Base-by-base conservation (phyloP, 2,113 vertebrate genomes). In the Agapornis roseicollis region DNA sequence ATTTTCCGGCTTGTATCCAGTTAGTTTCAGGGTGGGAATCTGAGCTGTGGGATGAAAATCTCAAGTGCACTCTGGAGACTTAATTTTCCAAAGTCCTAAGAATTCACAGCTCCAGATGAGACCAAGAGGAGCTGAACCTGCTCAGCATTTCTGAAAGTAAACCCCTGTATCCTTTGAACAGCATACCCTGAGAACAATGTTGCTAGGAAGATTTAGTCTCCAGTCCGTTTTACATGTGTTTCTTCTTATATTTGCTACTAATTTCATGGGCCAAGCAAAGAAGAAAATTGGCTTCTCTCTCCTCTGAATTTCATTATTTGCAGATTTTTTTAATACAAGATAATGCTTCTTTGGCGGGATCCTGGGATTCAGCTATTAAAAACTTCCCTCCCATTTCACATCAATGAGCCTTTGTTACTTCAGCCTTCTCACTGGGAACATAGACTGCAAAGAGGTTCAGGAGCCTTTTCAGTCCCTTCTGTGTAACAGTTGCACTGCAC, bases 311-410 rank as follows among this genome's bases (percentile, higher is more conserved):
- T 95, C 94, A 97, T 97, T 96, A 97, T 96, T 97, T 95, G 80
- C 94, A 96, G 95, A 95, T 96, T 96, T 97, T 96, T 97, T 93
- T 16, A 96, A 96, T 93, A 86, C 85, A 95, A 93, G 91, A 97
- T 96, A 96, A 97, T 96, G 79, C 93, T 92, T 33, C 82, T 91
- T 93, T 96, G 93, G 94, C 94, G 89, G 85, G 83, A 90, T 96
- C 85, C 88, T 94, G 89, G 80, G 90, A 97, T 88, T 92, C 93
- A 50, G 95, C 94, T 94, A 94, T 96, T 95, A 97, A 97, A 96
- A 92, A 93, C 90, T 96, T 96, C 95, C 94, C 93, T 94, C 76
- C 78, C 77, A 89, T 91, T 89, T 94, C 94, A 87, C 88, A 93
- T 97, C 93, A 97, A 90, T 96, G 80, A 90, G 90, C 66, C 85